Conservation (phyloP, 2,113 vertebrate genomes). For the Ariopsis seemanni region DNA sequence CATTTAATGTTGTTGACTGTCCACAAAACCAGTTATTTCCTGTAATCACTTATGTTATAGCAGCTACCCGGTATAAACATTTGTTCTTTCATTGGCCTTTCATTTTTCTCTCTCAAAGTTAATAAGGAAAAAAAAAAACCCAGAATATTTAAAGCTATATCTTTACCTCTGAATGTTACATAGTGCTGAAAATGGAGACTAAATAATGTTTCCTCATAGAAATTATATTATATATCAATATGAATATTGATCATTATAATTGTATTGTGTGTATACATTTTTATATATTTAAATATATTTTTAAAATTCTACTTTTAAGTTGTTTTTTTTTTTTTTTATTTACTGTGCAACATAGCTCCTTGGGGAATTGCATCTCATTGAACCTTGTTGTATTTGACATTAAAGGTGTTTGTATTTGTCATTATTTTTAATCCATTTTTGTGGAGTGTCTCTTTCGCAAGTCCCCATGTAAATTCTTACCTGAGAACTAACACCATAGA, state of each 20-base stretch:
- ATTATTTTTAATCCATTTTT: neutral
- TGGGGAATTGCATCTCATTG: neutral
- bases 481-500: too few species aligned
- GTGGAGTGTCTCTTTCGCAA: neutral
- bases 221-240: neutral
- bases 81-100: too few species aligned
- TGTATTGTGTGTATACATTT: neutral
- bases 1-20: neutral
- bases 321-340: neutral
- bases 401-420: neutral
- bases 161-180: too few species aligned
- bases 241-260: neutral
- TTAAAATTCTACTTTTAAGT: neutral
- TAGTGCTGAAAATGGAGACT: too few species aligned
- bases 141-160: too few species aligned
- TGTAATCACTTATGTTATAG: too few species aligned
- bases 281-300: neutral
- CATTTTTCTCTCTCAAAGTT: too few species aligned
- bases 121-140: too few species aligned
- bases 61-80: too few species aligned
- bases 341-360: neutral
- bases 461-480: neutral
- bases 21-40: too few species aligned
- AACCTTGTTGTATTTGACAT: neutral
- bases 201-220: too few species aligned